Base-by-base conservation (phyloP, 1,140 invertebrate species). In the Meloidogyne exigua region DNA sequence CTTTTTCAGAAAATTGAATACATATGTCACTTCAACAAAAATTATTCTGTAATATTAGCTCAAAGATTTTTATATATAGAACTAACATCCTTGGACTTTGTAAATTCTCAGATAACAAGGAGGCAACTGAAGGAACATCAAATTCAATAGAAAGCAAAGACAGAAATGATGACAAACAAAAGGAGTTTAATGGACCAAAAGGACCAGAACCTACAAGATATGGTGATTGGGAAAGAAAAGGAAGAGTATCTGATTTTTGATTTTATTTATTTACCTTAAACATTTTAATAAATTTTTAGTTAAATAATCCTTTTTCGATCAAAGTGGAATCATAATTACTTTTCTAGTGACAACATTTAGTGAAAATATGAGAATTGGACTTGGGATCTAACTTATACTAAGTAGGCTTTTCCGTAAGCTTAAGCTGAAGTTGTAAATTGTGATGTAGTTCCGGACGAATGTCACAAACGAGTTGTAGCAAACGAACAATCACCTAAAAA, bases 201-300 rank as follows among this genome's bases (percentile, higher is more conserved):
- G 97, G 97, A 25, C 96, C 95, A 2, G 96, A 99, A 90, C 97
- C 97, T 39, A 99, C 97, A 39, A 90, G 96, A 81, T 99, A 96
- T 89, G 96, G 96, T 5, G 97, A 99, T 90, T 99, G 97, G 96
- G 97, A 99, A 88, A 90, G 96, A 79, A 99, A 99, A 89, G 97
- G 97, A 75, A 90, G 96, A 86, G 94, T 96, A 15, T 91, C 93
- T 12, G 96, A 99, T 89, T 99, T 99, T 90, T 97, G 39, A 73
- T 39, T 39, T 39, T 39, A 39, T 39, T 39, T 39, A 39, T 39
- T 32, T 3, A 32, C 7, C 10, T 39, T 39, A 10, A 39, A 9
- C 36, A 39, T 39, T 4, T 9, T 9, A 39, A 39, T 39, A 10
- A 32, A 32, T 32, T 39, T 39, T 39, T 39, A 39, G 36, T 39